Evolutionary conservation across 2,113 vertebrate species (phyloP).

Genomic region (Erythrolamprus reginae): DNA sequence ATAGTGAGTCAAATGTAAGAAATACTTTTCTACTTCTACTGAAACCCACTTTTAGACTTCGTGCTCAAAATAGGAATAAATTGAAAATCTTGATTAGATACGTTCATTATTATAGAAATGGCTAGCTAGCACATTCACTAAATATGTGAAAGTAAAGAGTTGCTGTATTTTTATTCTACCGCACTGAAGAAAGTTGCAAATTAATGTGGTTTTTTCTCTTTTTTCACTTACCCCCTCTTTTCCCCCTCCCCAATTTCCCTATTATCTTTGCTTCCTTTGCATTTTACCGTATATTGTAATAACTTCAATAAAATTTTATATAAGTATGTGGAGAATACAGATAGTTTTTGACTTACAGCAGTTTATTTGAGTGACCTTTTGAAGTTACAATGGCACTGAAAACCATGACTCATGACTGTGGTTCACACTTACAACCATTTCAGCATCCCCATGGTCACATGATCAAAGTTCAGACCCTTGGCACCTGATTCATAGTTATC

Average conservation of each 20-base stretch:
- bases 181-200: neutral
- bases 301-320: neutral
- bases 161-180: neutral
- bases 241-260: neutral
- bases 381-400: neutral
- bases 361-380: neutral
- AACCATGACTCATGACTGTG: neutral
- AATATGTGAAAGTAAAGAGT: neutral
- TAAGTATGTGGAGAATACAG: neutral
- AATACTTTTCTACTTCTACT: neutral
- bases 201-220: fast-evolving
- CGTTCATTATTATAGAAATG: neutral
- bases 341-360: neutral
- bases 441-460: neutral
- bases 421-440: neutral
- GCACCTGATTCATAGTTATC: neutral
- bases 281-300: neutral
- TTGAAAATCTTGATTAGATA: neutral
- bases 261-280: neutral
- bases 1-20: neutral
- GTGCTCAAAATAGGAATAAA: neutral
- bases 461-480: neutral
- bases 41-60: neutral
- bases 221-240: neutral
- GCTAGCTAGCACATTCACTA: neutral